These are phyloP conservation scores for Teleogryllus occipitalis DNA, from an alignment of 1,140 invertebrate species.

Conservation along the genomic window DNA sequence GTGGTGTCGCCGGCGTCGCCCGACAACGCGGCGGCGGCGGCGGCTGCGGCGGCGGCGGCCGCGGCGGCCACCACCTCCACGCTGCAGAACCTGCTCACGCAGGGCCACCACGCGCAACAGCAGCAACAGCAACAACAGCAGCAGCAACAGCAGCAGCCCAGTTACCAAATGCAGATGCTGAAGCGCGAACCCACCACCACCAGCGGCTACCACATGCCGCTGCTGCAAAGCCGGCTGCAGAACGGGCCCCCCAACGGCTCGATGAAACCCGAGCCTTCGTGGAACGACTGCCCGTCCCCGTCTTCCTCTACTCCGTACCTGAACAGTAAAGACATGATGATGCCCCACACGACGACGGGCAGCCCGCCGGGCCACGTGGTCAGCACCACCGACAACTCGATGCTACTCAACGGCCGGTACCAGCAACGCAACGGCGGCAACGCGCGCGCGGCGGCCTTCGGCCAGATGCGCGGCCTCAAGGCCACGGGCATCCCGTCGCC, in stretches of 20 bases:
- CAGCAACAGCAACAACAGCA: slow-evolving; percentile 23
- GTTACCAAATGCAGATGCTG: slow-evolving; percentile 11
- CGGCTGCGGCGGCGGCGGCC: too few relatives aligned
- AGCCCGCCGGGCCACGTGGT: slow-evolving; percentile 37
- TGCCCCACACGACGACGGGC: slow-evolving; percentile 26
- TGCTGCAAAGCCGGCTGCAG: slow-evolving; percentile 47
- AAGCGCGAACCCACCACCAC: slow-evolving; percentile 19
- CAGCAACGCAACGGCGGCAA: not conserved
- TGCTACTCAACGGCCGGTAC: slow-evolving; percentile 18
- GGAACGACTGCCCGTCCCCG: slow-evolving; percentile 31
- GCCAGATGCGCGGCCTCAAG: slow-evolving; percentile 12
- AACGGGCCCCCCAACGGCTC: slow-evolving; percentile 32
- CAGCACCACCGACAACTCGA: slow-evolving; percentile 32
- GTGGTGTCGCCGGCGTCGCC: not conserved
- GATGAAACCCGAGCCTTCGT: slow-evolving; percentile 15
- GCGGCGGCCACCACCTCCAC: not conserved
- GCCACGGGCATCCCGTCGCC: slow-evolving; percentile 25
- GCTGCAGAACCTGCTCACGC: slow-evolving; percentile 33
- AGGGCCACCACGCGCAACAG: slow-evolving; percentile 12
- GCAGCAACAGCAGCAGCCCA: slow-evolving; percentile 15
- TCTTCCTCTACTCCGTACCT: slow-evolving; percentile 38
- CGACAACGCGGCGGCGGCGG: too few relatives aligned
- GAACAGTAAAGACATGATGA: slow-evolving; percentile 21
- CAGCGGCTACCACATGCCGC: slow-evolving; percentile 52
- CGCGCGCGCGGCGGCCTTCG: not conserved